Conservation (phyloP, 2,888 invertebrate species). For the Entomobrya proxima region DNA sequence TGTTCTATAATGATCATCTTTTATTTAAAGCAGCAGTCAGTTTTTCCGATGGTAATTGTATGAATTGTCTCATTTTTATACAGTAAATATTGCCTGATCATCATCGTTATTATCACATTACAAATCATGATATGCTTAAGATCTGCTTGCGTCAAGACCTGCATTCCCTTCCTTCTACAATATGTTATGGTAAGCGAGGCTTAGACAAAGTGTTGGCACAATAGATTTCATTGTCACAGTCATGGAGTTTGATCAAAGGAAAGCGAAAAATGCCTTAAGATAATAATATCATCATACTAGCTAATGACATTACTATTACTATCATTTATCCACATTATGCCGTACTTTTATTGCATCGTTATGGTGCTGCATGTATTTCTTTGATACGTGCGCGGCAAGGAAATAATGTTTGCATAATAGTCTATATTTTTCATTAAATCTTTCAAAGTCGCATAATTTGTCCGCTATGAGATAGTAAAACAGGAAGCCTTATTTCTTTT, state of each 20-base stretch:
- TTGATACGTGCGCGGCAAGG: constrained; percentile 2
- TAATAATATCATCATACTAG: constrained; percentile 38
- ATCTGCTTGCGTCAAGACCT: neutral
- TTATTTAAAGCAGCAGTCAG: constrained; percentile 5
- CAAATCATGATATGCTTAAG: constrained; percentile 42
- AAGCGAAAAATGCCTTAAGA: constrained; percentile 44
- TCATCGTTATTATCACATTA: constrained; percentile 59
- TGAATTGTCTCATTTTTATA: constrained; percentile 61
- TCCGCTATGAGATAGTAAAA: neutral
- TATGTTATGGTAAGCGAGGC: neutral
- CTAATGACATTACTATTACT: constrained; percentile 33
- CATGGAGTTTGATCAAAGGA: constrained; percentile 56
- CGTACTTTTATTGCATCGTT: constrained; percentile 20
- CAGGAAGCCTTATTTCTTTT: constrained; percentile 13
- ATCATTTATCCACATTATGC: constrained; percentile 27
- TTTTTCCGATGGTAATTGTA: constrained; percentile 29
- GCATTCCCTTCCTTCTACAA: neutral
- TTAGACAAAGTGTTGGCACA: neutral
- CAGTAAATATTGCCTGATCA: constrained; percentile 45
- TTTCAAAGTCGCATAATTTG: constrained; percentile 13
- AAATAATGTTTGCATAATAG: constrained; percentile 58
- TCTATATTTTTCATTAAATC: neutral
- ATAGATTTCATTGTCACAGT: constrained; percentile 56
- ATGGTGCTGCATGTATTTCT: neutral
- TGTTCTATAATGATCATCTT: neutral